Evolutionary conservation across 2,797 vertebrate genomes (phyloP).

Genomic region (Enteromius trimaculatus): DNA sequence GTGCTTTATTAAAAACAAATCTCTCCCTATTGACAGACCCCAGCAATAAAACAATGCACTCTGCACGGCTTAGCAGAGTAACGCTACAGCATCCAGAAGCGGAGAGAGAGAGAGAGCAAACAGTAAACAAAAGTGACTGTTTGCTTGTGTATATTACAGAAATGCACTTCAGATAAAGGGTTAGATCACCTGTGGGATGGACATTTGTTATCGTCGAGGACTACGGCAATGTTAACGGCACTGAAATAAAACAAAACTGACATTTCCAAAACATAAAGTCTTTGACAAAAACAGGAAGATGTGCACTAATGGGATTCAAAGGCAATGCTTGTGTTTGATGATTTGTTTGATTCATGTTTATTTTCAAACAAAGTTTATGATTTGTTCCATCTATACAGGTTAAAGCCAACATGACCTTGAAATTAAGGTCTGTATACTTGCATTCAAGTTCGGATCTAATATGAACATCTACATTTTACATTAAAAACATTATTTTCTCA

Average conservation of each 20-base stretch:
- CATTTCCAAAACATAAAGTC: constrained; percentile 3
- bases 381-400: constrained; percentile 12
- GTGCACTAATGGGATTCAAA: constrained; percentile 15
- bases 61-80: constrained; percentile 42
- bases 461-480: background rate
- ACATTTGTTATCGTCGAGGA: constrained; percentile 47
- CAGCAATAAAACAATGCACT: constrained; percentile 41
- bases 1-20: constrained; percentile 63
- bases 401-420: constrained; percentile 7
- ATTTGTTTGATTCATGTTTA: constrained; percentile 48
- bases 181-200: constrained; percentile 50
- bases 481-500: background rate
- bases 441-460: background rate
- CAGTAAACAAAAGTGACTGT: constrained; percentile 57
- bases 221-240: constrained; percentile 15
- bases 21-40: constrained; percentile 61
- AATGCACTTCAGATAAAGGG: constrained; percentile 40
- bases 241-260: constrained; percentile 9
- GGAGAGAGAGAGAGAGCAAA: constrained; percentile 43
- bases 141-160: constrained; percentile 54
- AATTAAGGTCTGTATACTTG: background rate
- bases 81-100: constrained; percentile 19
- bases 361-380: constrained; percentile 16
- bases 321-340: constrained; percentile 22
- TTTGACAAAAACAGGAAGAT: background rate